Evolutionary conservation across 2,888 invertebrate species (phyloP), one percentile per base, ranked within the genome.

Genomic region (Drosophila percnosoma): DNA sequence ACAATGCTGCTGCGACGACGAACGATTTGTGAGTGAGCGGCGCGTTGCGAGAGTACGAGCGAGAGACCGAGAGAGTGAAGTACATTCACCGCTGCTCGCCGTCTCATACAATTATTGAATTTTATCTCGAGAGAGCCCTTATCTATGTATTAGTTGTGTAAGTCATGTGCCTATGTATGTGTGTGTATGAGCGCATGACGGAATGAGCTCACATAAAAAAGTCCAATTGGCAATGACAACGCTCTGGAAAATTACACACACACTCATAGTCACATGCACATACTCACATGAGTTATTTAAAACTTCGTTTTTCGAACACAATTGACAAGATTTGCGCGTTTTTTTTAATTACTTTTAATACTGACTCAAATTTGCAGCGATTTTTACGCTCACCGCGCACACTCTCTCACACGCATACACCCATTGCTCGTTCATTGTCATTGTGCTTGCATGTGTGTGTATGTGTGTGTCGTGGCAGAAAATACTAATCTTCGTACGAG

Each of bases 1-100:
- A 85, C 88, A 87, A 84, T 89, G 89, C 85, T 89, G 85, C 86
- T 90, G 82, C 87, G 77, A 76, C 89, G 74, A 83, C 82, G 87
- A 73, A 80, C 86, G 75, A 67, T 83, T 82, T 78, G 72, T 80
- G 88, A 89, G 83, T 89, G 86, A 84, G 66, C 71, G 27, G 11
- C 18, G 65, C 63, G 76, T 33, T 48, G 48, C 31, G 65, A 70
- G 51, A 58, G 63, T 29, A 29, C 45, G 58, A 24, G 45, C 34
- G 68, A 70, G 63, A 61, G 60, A 33, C 36, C 51, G 58, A 62
- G 80, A 70, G 75, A 79, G 75, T 51, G 48, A 61, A 49, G 53
- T 54, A 38, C 67, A 69, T 61, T 78, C 62, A 40, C 48, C 55
- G 68, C 60, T 79, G 24, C 45, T 45, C 45, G 8, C 24, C 65